A percentile compares a stretch with the other conserved stretches of the same genome.
phyloP scores from a whole-genome alignment of 2,888 invertebrate genomes.

The Amiota mariae region DNA sequence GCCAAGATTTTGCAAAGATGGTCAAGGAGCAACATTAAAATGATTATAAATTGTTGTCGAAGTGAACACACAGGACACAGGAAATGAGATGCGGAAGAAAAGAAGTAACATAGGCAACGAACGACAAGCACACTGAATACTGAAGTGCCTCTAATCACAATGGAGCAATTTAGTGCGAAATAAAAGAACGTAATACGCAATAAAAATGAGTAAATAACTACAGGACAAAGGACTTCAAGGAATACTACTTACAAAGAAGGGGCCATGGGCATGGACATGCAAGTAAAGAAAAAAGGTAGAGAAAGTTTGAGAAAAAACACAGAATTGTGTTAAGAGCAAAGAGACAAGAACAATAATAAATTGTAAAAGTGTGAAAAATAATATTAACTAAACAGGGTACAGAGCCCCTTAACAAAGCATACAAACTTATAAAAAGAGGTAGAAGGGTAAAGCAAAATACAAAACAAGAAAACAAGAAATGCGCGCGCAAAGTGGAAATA shows the following conservation, averaged over 20 bases:
- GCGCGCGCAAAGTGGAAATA: conserved; percentile 48
- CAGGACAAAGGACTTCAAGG: neutral
- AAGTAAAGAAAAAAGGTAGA: neutral
- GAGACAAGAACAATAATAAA: conserved; percentile 60
- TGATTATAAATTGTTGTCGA: no score
- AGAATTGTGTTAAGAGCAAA: neutral
- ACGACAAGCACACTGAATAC: neutral
- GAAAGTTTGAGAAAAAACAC: neutral
- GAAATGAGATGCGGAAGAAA: no score
- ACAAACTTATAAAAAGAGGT: conserved; percentile 8
- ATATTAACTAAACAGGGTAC: conserved; percentile 44
- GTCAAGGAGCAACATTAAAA: no score
- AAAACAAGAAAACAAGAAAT: neutral
- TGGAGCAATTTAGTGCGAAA: conserved; percentile 59
- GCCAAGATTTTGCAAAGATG: no score
- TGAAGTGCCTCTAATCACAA: conserved; percentile 65
- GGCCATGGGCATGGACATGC: neutral
- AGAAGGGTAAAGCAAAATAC: conserved; percentile 2
- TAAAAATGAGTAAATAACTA: conserved; percentile 17
- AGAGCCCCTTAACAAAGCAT: neutral
- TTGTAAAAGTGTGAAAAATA: conserved; percentile 62
- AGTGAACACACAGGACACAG: no score
- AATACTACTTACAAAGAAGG: neutral
- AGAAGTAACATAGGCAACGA: no score
- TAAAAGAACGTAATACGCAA: conserved; percentile 4